Conservation (phyloP, 2,888 invertebrate species). For the Heliconius sara region DNA sequence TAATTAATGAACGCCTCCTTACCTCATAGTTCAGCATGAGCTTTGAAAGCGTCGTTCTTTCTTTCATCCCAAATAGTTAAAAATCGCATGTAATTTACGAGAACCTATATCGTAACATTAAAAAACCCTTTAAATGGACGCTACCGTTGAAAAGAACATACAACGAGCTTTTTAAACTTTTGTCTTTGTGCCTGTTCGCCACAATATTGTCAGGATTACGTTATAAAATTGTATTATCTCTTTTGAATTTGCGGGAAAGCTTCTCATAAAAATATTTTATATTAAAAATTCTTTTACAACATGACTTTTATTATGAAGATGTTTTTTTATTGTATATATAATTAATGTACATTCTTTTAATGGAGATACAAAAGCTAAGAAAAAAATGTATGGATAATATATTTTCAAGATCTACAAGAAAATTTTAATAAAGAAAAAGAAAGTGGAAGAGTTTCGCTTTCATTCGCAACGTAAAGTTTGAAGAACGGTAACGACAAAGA, state of each 20-base stretch:
- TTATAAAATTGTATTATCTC: not conserved
- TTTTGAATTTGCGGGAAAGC: not conserved
- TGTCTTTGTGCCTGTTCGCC: not conserved
- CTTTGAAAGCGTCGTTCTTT: not conserved
- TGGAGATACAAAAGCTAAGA: not conserved
- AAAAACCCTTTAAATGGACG: not conserved
- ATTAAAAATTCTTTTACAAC: not conserved
- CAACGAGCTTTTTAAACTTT: conserved; percentile 3
- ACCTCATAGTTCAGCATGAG: no score
- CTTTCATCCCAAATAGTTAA: not conserved
- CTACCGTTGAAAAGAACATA: not conserved
- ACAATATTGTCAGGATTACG: not conserved
- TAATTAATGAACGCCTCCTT: no score
- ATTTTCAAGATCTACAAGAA: not conserved
- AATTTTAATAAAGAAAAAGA: not conserved
- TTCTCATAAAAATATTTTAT: not conserved
- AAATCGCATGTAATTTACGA: not conserved
- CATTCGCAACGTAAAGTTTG: conserved; percentile 3
- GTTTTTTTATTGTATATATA: not conserved
- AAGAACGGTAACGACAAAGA: conserved; percentile 16
- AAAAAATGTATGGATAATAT: not conserved
- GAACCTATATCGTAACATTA: not conserved
- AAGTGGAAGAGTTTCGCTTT: not conserved
- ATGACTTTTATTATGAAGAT: not conserved
- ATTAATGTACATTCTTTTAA: not conserved